Base-by-base conservation (phyloP, 2,888 invertebrate genomes). In the Melolontha melolontha region DNA sequence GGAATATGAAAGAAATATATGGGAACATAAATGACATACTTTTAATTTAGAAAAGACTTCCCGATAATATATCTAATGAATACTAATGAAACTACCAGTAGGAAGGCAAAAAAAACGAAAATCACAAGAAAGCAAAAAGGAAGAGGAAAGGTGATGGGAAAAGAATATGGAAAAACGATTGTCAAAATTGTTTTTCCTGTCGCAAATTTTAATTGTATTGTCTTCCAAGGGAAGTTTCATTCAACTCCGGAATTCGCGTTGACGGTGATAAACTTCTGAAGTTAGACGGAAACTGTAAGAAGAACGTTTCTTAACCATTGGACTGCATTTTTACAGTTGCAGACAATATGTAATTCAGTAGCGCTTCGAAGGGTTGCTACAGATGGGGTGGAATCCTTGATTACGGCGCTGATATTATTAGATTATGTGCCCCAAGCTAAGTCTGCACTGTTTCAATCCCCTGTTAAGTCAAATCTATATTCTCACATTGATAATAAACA, bases 371-470 rank as follows among this genome's bases (percentile, higher is more conserved):
- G 72, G 59, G 71, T 55, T 71, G 70, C 72, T 70, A 64, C 73
- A 70, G 70, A 73, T 68, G 72, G 71, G 74, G 72, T 72, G 71
- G 75, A 78, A 73, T 77, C 75, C 77, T 78, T 79, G 79, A 79
- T 79, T 79, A 79, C 79, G 77, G 75, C 74, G 75, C 75, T 76
- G 78, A 77, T 76, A 79, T 79, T 79, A 79, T 79, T 79, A 78
- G 79, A 79, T 79, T 79, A 79, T 78, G 74, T 75, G 78, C 78
- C 78, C 73, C 72, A 68, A 70, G 71, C 67, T 71, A 71, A 71
- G 71, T 52, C 66, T 62, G 64, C 63, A 42, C 41, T 59, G 47
- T 70, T 68, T 68, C 72, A 41, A 11, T 54, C 17, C 11, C 42
- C 52, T 17, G 54, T 44, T 55, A 55, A 65, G 39, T 34, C 44